Conservation (phyloP, 2,797 vertebrate species). For the Sus cebifrons region DNA sequence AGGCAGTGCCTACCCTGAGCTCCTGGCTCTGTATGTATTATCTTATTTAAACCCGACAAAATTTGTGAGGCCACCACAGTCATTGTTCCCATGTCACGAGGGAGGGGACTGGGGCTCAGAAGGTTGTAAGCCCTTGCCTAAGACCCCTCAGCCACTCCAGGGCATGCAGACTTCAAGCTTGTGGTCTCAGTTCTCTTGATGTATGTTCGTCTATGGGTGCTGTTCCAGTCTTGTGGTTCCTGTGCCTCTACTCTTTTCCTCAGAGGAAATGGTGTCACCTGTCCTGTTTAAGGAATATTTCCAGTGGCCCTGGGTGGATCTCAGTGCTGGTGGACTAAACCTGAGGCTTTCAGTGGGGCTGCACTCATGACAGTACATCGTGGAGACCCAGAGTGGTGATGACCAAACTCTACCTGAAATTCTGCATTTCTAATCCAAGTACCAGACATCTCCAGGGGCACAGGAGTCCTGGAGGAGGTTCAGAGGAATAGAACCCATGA, state of each 20-base stretch:
- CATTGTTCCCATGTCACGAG: rapidly evolving
- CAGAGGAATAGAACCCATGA: not conserved
- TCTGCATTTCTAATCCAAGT: not conserved
- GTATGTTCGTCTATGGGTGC: not conserved
- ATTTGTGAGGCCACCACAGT: not conserved
- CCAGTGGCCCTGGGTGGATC: not conserved
- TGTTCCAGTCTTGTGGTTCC: not conserved
- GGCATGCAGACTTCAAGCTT: too few species aligned
- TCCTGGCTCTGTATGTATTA: rapidly evolving
- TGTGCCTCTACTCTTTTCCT: not conserved
- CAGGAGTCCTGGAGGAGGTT: not conserved
- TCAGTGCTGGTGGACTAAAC: rapidly evolving
- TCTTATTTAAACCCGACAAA: not conserved
- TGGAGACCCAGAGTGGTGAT: not conserved
- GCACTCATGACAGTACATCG: rapidly evolving
- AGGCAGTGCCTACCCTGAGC: not conserved
- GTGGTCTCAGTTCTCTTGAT: not conserved
- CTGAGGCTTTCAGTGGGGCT: rapidly evolving
- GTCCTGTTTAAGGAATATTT: not conserved
- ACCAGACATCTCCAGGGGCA: not conserved
- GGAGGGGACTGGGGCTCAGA: not conserved
- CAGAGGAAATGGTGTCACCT: not conserved
- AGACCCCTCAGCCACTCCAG: not conserved
- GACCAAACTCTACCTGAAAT: too few species aligned
- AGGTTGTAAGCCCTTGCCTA: not conserved